Conservation (phyloP, 2,888 invertebrate species). For the Coleophora deauratella region DNA sequence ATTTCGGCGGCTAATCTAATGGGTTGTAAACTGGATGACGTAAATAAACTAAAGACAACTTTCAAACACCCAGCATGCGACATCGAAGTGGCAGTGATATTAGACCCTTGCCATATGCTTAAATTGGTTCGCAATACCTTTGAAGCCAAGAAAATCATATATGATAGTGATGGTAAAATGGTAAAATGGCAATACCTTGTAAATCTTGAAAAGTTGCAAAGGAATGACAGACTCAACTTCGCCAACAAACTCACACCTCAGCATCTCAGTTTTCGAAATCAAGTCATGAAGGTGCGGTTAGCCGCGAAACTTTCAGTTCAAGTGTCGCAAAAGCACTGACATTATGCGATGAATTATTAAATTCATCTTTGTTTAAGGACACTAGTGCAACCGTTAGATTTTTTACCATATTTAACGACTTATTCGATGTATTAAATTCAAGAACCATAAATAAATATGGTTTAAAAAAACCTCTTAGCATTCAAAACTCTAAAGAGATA, state of each 20-base stretch:
- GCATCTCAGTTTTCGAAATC: neutral
- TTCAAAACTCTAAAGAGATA: constrained; percentile 1
- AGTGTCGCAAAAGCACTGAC: neutral
- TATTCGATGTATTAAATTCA: constrained; percentile 8
- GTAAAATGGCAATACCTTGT: constrained; percentile 8
- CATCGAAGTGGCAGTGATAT: constrained; percentile 14
- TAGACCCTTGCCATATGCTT: constrained; percentile 17
- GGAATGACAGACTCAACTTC: neutral
- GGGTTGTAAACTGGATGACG: constrained; percentile 17
- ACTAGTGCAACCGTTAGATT: constrained; percentile 2
- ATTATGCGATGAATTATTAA: neutral
- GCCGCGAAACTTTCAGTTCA: neutral
- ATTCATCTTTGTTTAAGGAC: neutral
- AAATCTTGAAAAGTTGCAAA: neutral
- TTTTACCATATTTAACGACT: constrained; percentile 1
- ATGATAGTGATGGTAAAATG: constrained; percentile 4
- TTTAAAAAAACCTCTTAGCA: constrained; percentile 5
- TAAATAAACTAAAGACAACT: constrained; percentile 12
- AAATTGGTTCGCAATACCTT: constrained; percentile 16
- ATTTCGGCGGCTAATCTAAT: constrained; percentile 12
- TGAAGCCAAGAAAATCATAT: constrained; percentile 7
- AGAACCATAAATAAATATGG: constrained; percentile 3
- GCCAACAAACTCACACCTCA: neutral
- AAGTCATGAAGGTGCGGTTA: neutral
- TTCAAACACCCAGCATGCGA: constrained; percentile 17